phyloP scores from a whole-genome alignment of 2,888 invertebrate species.

The Syritta pipiens region DNA sequence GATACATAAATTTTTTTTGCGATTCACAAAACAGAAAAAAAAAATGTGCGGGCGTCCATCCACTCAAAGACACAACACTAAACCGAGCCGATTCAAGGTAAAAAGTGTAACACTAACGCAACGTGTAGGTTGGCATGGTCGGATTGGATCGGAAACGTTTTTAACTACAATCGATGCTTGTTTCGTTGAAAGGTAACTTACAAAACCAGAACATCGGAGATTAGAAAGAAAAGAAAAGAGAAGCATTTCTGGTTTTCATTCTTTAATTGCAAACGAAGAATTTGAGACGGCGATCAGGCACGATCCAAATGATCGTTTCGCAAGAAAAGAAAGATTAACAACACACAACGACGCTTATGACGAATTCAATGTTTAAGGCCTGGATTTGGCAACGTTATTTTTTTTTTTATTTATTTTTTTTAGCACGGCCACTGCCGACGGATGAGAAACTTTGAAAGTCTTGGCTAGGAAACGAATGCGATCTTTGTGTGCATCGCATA shows the following conservation, averaged over 20 bases:
- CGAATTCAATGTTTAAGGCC: background rate
- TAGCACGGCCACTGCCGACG: constrained; percentile 1
- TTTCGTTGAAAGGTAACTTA: too few species aligned
- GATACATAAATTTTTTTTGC: background rate
- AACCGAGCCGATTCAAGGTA: constrained; percentile 49
- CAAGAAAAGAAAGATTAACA: constrained; percentile 7
- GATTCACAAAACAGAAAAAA: too few species aligned
- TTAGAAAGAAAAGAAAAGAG: too few species aligned
- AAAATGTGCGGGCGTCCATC: constrained; percentile 54
- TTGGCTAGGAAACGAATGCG: constrained; percentile 42
- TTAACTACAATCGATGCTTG: constrained; percentile 4
- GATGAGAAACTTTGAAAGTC: constrained; percentile 4
- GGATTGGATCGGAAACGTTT: constrained; percentile 42
- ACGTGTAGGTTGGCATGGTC: constrained; percentile 22
- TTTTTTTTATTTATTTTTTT: too few species aligned
- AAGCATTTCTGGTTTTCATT: constrained; percentile 22
- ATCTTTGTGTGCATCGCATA: background rate
- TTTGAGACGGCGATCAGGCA: constrained; percentile 10
- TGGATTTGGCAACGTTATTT: constrained; percentile 14
- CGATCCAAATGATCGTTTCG: background rate
- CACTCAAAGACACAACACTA: constrained; percentile 24
- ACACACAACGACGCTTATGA: too few species aligned
- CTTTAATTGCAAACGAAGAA: constrained; percentile 1
- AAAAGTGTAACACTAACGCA: constrained; percentile 36
- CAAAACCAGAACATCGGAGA: constrained; percentile 14